A percentile compares a stretch with the other conserved stretches of the same genome.
Conservation (phyloP, 1,140 invertebrate genomes). For the Drosophila tristis region DNA sequence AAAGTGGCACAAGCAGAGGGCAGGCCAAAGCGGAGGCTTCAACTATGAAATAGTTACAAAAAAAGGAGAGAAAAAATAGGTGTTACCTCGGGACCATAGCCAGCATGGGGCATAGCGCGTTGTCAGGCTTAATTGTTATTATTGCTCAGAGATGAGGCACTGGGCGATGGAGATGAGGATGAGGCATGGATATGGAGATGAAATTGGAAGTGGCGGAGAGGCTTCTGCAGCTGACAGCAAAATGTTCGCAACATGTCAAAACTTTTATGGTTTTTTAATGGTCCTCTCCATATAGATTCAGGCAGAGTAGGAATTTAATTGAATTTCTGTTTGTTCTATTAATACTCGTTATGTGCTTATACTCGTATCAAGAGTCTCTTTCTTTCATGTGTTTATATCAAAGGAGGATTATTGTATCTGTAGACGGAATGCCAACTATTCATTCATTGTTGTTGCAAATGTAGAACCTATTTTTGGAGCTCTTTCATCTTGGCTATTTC, state of each 20-base stretch:
- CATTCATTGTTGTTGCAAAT: too few species aligned
- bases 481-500: background rate
- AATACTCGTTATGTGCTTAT: constrained; percentile 3
- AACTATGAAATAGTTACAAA: constrained; percentile 52
- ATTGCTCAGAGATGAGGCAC: constrained; percentile 45
- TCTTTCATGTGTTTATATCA: too few species aligned
- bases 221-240: constrained; percentile 66
- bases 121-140: constrained; percentile 72
- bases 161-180: background rate
- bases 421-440: too few species aligned
- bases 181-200: background rate
- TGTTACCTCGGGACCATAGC: constrained; percentile 45
- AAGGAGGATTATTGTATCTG: too few species aligned
- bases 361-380: too few species aligned
- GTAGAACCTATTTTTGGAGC: too few species aligned
- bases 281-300: constrained; percentile 29
- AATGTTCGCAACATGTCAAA: constrained; percentile 72
- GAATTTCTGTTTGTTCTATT: constrained; percentile 44
- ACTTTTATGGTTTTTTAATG: constrained; percentile 66
- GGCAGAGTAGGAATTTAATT: constrained; percentile 51
- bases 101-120: constrained; percentile 24
- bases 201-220: constrained; percentile 20
- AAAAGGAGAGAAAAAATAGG: constrained; percentile 54
- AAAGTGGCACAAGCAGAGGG: constrained; percentile 43
- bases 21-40: constrained; percentile 22